Evolutionary conservation across 2,797 vertebrate species (phyloP), one percentile per base, ranked within the genome.

Genomic region (Hyperoplus immaculatus): DNA sequence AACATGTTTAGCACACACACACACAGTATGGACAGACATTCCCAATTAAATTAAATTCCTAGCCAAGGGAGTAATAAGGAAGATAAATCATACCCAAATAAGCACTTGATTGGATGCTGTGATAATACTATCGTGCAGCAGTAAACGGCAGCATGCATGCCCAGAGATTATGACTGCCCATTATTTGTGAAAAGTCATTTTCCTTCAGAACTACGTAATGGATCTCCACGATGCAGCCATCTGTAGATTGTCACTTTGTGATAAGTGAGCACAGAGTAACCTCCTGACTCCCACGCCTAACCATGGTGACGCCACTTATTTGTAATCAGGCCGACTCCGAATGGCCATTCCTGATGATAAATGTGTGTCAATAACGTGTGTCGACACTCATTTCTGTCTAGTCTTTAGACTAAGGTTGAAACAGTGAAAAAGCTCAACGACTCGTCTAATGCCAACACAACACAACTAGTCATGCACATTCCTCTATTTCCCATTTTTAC

Each of bases 241-340:
- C 79, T 88, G 80, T 78, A 63, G 55, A 74, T 43, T 75, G 84
- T 82, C 75, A 82, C 69, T 67, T 59, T 67, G 56, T 86, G 86
- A 89, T 91, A 57, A 87, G 85, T 72, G 81, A 84, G 78, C 50
- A 8, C 8, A 53, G 39, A 53, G 72, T 65, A 73, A 89, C 75
- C 81, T 41, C 45, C 39, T 57, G 87, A 82, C 86, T 76, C 29
- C 41, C 64, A 46, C 7, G 12, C 47, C 64, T 13, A 14, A 82
- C 65, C 75, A 46, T 14, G 0, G 53, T 15, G 56, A 83, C 81
- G 74, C 68, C 16, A 38, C 61, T 63, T 71, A 77, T 83, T 79
- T 84, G 72, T 77, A 80, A 81, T 76, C 49, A 45, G 78, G 90
- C 83, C 77, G 67, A 51, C 75, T 85, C 13, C 13, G 87, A 91